phyloP scores from a whole-genome alignment of 1,140 invertebrate species.

The Drosophila rhopaloa region DNA sequence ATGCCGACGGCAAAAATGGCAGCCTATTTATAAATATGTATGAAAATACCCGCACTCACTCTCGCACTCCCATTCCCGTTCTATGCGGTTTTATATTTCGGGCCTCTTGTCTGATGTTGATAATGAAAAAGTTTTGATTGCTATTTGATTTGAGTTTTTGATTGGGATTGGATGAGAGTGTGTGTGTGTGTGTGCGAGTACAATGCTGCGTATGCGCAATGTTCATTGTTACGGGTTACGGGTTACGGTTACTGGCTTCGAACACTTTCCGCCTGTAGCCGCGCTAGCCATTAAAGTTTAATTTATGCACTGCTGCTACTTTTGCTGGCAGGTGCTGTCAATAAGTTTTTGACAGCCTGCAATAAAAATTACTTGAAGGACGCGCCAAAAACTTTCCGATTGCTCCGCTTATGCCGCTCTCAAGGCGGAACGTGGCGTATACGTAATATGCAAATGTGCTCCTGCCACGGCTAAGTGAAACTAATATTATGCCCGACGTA shows the following conservation, averaged over 20 bases:
- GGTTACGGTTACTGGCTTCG: constrained; percentile 14
- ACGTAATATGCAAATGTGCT: constrained; percentile 74
- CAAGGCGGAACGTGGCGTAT: constrained; percentile 51
- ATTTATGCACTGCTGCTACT: constrained; percentile 53
- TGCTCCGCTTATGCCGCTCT: constrained; percentile 19
- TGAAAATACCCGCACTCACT: constrained; percentile 34
- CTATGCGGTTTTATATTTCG: constrained; percentile 66
- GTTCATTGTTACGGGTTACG: constrained; percentile 27
- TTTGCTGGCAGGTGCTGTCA: constrained; percentile 59
- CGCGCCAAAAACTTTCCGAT: constrained; percentile 54
- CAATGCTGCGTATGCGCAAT: constrained; percentile 67
- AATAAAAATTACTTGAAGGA: constrained; percentile 60
- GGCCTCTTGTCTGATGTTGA: constrained; percentile 56
- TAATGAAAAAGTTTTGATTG: constrained; percentile 81
- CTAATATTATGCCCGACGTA: constrained; percentile 75
- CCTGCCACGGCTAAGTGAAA: constrained; percentile 56
- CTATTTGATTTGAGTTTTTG: constrained; percentile 79
- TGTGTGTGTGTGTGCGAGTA: constrained; percentile 16
- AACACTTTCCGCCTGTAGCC: constrained; percentile 21
- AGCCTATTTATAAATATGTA: constrained; percentile 74
- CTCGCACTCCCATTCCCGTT: constrained; percentile 10
- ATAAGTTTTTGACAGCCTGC: constrained; percentile 62
- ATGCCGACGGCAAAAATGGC: constrained; percentile 60
- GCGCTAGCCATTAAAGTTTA: constrained; percentile 53
- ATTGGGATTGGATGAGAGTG: constrained; percentile 32